Evolutionary conservation across 2,113 vertebrate genomes (phyloP).

Genomic region (Tricholaema leucomelas): DNA sequence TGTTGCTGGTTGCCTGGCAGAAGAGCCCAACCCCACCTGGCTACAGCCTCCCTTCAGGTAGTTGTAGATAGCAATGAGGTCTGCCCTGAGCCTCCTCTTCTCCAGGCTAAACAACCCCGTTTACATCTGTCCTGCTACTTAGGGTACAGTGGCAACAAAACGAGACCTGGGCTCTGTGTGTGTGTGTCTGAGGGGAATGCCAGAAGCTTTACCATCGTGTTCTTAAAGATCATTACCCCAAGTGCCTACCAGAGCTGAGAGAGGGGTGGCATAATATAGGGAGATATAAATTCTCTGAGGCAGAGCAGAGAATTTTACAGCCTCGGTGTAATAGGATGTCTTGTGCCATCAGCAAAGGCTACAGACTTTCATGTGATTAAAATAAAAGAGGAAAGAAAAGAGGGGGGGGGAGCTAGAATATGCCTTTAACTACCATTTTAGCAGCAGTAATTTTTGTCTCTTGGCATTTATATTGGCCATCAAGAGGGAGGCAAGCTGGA

Average conservation of each 20-base stretch:
- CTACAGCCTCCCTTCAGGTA: too few relatives aligned
- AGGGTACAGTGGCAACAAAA: not conserved
- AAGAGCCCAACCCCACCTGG: too few relatives aligned
- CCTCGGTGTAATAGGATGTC: conserved; percentile 76
- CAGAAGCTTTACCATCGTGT: conserved; percentile 44
- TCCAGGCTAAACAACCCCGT: too few relatives aligned
- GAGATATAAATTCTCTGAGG: conserved; percentile 77
- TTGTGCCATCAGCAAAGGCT: conserved; percentile 77
- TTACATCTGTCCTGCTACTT: conserved; percentile 19
- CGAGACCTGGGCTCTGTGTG: not conserved
- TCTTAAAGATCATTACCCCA: conserved; percentile 73
- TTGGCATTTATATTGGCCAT: conserved; percentile 75
- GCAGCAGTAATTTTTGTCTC: conserved; percentile 73
- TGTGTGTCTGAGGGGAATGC: not conserved
- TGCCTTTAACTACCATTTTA: conserved; percentile 78
- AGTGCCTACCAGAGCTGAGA: conserved; percentile 60
- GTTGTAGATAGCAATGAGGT: too few relatives aligned
- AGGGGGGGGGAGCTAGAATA: conserved; percentile 50
- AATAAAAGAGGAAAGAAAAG: conserved; percentile 66
- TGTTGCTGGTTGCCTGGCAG: too few relatives aligned
- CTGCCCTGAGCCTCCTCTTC: too few relatives aligned
- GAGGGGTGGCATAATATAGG: conserved; percentile 64
- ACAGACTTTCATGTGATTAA: conserved; percentile 75
- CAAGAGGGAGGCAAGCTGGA: conserved; percentile 56
- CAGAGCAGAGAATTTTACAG: conserved; percentile 77